Percentiles rank a stretch among this genome's conserved stretches.
Evolutionary conservation across 92 coral and sea anemone species (phyloP).

Genomic region (Siderastrea radians): DNA sequence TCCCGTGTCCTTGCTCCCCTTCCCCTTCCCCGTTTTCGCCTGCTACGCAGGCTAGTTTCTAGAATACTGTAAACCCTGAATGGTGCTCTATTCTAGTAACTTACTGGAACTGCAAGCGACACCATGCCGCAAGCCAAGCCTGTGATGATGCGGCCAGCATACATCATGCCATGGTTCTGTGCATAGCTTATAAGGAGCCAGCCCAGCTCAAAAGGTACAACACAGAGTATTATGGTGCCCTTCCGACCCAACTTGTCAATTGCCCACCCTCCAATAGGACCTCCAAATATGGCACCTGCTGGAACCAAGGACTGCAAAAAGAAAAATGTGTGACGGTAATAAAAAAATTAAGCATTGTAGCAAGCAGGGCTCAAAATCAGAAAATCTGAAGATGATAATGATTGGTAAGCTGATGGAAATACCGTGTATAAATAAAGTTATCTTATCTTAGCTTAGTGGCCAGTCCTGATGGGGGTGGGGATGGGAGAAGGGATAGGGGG

Average conservation of each 20-base stretch:
- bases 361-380: not conserved
- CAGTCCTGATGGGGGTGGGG: slow-evolving; percentile 65
- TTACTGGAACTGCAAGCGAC: slow-evolving; percentile 92
- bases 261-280: slow-evolving; percentile 77
- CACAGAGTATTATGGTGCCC: slow-evolving; percentile 74
- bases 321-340: not conserved
- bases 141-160: slow-evolving; percentile 81
- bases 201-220: slow-evolving; percentile 88
- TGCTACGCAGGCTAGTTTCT: too few relatives aligned
- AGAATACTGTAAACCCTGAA: not conserved
- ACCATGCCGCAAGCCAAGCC: slow-evolving; percentile 87
- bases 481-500: too few relatives aligned
- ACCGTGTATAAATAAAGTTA: not conserved
- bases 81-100: slow-evolving; percentile 22
- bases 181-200: slow-evolving; percentile 87
- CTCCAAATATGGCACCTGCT: slow-evolving; percentile 88
- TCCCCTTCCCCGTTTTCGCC: too few relatives aligned
- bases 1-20: too few relatives aligned
- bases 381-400: too few relatives aligned
- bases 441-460: slow-evolving; percentile 76
- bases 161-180: slow-evolving; percentile 61
- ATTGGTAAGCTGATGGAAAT: too few relatives aligned
- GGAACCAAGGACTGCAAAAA: slow-evolving; percentile 77
- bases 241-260: slow-evolving; percentile 87
- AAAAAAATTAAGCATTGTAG: not conserved